Conservation (phyloP, 1,140 invertebrate species). For the Brachionus calyciflorus region DNA sequence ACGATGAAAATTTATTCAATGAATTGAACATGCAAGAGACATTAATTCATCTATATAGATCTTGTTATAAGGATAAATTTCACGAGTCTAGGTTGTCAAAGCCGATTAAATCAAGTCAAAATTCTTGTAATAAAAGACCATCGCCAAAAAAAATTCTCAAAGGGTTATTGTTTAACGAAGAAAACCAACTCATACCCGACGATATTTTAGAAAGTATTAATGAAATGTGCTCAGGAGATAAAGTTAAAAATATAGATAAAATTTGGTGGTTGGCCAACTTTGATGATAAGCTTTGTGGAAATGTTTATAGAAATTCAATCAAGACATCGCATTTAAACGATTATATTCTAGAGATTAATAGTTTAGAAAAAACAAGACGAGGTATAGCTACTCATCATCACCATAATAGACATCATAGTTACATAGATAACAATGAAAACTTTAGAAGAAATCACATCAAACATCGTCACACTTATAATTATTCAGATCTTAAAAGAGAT, state of each 20-base stretch:
- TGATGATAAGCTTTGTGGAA: background rate
- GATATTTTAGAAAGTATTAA: conserved; percentile 9
- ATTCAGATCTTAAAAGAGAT: too few relatives aligned
- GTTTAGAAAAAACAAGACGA: background rate
- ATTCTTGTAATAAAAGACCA: background rate
- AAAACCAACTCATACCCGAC: background rate
- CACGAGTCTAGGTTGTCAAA: background rate
- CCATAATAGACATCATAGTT: background rate
- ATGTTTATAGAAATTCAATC: conserved; percentile 11
- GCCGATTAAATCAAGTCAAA: background rate
- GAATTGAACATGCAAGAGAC: conserved; percentile 30
- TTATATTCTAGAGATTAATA: background rate
- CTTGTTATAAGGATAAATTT: conserved; percentile 10
- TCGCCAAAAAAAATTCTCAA: background rate
- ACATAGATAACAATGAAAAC: too few relatives aligned
- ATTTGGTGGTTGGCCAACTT: background rate
- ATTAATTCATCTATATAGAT: conserved; percentile 5
- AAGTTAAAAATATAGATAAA: background rate
- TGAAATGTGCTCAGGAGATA: background rate
- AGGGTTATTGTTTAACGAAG: background rate
- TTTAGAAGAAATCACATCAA: too few relatives aligned
- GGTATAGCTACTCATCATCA: background rate
- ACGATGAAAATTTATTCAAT: conserved; percentile 5
- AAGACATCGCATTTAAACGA: conserved; percentile 8
- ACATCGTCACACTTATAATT: too few relatives aligned